Base-by-base conservation (phyloP, 1,140 invertebrate species). In the Drosophila auraria region DNA sequence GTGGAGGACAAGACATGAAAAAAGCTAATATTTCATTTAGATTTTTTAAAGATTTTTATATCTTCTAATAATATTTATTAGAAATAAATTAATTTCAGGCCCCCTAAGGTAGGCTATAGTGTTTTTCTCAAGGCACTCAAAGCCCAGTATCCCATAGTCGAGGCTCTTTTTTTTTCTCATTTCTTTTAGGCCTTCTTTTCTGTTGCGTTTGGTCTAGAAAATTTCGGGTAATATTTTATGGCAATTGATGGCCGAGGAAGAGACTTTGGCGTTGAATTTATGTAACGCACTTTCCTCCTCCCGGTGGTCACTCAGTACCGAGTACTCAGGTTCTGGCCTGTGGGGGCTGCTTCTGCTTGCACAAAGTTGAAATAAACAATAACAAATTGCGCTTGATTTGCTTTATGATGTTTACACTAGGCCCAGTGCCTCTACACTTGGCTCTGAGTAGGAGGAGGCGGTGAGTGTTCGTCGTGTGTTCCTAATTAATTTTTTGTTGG, bases 301-400 rank as follows among this genome's bases (percentile, higher is more conserved):
- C 57, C 33, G 57, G 33, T 54, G 47, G 30, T 49, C 40, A 38
- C 33, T 11, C 1, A 33, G 23, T 77, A 25, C 5, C n/a, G 27
- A 45, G 30, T 54, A 9, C 54, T 40, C 33, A 5, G 36, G 36
- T 14, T n/a, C 20, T 23, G 15, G 20, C 3, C 20, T 45, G 30
- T 7, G 51, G 12, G n/a, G 23, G 23, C 14, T 83, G 61, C 78
- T 87, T 0, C 20, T 30, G 27, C 27, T 30, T 89, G 83, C 84
- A 72, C 72, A 87, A 87, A 89, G 77, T 87, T 83, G 84, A 83
- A 87, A 87, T 89, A 87, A 87, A 87, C 83, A 87, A 87, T 87
- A 87, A 89, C 80, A 89, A 89, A 87, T 89, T 81, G 83, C 80
- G 84, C 80, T 87, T 83, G 84, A 89, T 87, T 87, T 87, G 84